These are phyloP conservation scores for Chinchilla lanigera DNA, from an alignment of 2,113 vertebrate species.

Conservation along the genomic window DNA sequence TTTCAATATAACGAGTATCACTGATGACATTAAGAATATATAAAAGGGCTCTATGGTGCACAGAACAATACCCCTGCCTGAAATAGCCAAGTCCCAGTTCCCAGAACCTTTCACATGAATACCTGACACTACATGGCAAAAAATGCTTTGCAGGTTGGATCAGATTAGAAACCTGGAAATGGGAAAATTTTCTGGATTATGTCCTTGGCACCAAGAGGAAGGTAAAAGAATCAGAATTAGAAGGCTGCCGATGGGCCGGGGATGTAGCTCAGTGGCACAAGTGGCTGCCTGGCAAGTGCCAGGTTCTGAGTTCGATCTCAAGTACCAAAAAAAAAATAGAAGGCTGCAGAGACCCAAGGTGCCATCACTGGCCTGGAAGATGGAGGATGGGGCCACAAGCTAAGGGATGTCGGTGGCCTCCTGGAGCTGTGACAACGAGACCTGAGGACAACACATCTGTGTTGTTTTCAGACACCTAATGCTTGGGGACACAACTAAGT, in stretches of 20 bases:
- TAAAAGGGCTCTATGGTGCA: not conserved
- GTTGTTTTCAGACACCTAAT: not conserved
- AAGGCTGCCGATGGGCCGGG: not conserved
- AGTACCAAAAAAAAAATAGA: too few relatives aligned
- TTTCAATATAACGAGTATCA: not conserved
- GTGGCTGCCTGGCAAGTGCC: too few relatives aligned
- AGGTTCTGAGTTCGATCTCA: too few relatives aligned
- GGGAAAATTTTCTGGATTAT: not conserved
- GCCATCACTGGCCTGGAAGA: not conserved
- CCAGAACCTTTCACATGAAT: not conserved
- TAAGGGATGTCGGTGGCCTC: not conserved
- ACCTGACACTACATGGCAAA: not conserved
- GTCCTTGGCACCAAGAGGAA: not conserved
- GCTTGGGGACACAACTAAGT: too few relatives aligned
- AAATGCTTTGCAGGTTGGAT: not conserved
- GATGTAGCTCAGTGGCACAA: too few relatives aligned
- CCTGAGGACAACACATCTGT: not conserved
- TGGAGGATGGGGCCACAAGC: not conserved
- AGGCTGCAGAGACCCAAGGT: not conserved
- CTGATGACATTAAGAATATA: not conserved
- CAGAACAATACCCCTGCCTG: not conserved
- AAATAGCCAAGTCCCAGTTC: not conserved
- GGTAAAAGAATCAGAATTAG: not conserved
- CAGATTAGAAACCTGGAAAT: not conserved
- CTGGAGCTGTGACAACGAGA: not conserved